These are phyloP conservation scores for Aptenodytes patagonicus DNA, from an alignment of 2,113 vertebrate species.

Conservation along the genomic window DNA sequence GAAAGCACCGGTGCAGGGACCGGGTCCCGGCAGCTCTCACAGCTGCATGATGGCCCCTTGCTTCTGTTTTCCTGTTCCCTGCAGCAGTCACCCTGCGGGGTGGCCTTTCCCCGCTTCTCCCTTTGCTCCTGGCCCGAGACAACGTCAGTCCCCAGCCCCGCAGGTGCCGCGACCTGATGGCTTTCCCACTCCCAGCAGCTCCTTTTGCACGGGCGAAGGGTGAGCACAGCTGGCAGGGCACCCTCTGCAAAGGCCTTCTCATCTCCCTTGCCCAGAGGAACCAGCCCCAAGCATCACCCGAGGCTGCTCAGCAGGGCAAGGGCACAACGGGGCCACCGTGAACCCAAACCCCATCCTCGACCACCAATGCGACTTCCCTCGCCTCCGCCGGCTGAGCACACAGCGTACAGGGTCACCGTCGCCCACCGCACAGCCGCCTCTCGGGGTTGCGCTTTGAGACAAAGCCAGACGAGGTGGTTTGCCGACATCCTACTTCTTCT, in stretches of 20 bases:
- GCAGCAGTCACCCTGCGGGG: not conserved
- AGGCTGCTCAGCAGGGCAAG: not conserved
- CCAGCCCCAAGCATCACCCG: not conserved
- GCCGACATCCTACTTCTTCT: not conserved
- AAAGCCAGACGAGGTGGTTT: not conserved
- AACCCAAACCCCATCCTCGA: not conserved
- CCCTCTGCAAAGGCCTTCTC: not conserved
- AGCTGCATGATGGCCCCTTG: rapidly evolving
- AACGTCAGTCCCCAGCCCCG: rapidly evolving
- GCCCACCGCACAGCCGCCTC: not conserved
- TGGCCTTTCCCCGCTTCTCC: not conserved
- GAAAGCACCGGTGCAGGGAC: not conserved
- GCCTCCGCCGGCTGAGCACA: rapidly evolving
- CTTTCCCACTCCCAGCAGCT: not conserved
- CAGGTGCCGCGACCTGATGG: rapidly evolving
- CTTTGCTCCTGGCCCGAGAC: not conserved
- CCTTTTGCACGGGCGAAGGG: rapidly evolving
- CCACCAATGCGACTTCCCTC: rapidly evolving
- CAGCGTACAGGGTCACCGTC: not conserved
- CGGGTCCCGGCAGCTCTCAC: not conserved
- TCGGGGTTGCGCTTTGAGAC: not conserved
- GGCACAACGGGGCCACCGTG: not conserved
- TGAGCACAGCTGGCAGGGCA: rapidly evolving
- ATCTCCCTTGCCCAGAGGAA: not conserved
- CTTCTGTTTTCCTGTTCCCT: constrained; percentile 18